Evolutionary conservation across 2,888 invertebrate species (phyloP).

Genomic region (Adineta ricciae): DNA sequence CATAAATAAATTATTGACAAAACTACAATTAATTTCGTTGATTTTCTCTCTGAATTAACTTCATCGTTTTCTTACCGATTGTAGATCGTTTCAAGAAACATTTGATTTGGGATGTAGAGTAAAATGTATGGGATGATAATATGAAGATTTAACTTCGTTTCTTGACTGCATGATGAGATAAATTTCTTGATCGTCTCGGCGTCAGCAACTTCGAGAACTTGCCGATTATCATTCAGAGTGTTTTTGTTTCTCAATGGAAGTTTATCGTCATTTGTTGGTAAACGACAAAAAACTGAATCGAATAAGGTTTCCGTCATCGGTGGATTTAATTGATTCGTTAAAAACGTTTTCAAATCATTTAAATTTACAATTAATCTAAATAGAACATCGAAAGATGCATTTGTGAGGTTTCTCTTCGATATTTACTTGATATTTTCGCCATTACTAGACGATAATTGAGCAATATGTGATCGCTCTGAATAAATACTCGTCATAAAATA

Average conservation of each 20-base stretch:
- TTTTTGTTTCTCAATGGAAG: conserved; percentile 10
- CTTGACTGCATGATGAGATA: not conserved
- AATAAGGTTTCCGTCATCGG: not conserved
- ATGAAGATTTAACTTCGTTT: not conserved
- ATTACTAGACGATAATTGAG: not conserved
- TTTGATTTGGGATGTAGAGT: not conserved
- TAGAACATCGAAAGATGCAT: too few species aligned
- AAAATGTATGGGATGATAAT: not conserved
- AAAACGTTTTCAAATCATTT: not conserved
- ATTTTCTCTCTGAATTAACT: not conserved
- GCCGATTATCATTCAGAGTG: conserved; percentile 6
- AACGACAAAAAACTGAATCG: not conserved
- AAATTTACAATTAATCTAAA: conserved; percentile 25
- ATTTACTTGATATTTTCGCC: not conserved
- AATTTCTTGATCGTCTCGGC: not conserved
- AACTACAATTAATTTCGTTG: not conserved
- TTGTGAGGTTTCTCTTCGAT: not conserved
- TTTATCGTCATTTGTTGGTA: not conserved
- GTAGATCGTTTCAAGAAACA: not conserved
- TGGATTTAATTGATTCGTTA: not conserved
- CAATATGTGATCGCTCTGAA: not conserved
- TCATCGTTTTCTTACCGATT: not conserved
- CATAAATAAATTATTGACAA: conserved; percentile 20
- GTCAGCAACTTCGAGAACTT: not conserved
- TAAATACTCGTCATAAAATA: not conserved